Evolutionary conservation across 2,113 vertebrate species (phyloP).

Genomic region (Hoplias malabaricus): DNA sequence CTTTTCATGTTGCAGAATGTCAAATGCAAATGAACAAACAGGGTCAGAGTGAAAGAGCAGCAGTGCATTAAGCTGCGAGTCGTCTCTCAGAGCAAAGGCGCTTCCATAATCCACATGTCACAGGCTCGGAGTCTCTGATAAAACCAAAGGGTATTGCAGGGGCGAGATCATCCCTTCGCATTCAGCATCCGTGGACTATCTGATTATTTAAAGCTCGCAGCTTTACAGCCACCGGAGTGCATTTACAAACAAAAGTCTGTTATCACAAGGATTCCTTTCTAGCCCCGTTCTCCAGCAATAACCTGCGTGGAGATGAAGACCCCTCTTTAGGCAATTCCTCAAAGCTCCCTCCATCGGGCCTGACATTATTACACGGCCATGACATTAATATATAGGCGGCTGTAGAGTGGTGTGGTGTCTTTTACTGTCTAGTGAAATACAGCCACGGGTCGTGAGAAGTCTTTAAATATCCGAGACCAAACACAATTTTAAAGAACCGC

Average conservation of each 20-base stretch:
- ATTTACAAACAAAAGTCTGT: not conserved
- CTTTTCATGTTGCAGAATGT: no score
- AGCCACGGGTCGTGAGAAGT: constrained; percentile 5
- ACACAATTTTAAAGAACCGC: constrained; percentile 13
- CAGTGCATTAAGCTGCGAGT: constrained; percentile 39
- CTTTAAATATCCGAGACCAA: constrained; percentile 46
- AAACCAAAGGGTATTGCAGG: constrained; percentile 17
- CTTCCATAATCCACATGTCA: constrained; percentile 26
- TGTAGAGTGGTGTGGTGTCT: constrained; percentile 18
- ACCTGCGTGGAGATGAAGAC: constrained; percentile 27
- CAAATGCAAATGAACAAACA: not conserved
- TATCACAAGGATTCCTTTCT: constrained; percentile 62
- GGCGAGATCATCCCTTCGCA: constrained; percentile 12
- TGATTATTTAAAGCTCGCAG: constrained; percentile 56
- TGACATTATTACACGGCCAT: constrained; percentile 38
- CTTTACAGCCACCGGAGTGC: not conserved
- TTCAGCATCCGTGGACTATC: constrained; percentile 3
- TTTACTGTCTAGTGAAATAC: constrained; percentile 52
- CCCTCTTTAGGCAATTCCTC: constrained; percentile 39
- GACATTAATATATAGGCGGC: constrained; percentile 28
- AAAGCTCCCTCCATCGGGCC: constrained; percentile 30
- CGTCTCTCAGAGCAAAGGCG: not conserved
- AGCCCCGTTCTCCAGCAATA: constrained; percentile 55
- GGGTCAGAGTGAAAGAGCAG: constrained; percentile 8
- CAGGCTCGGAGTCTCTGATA: constrained; percentile 48